Base-by-base conservation (phyloP, 1,140 invertebrate species). In the Euschistus heros region DNA sequence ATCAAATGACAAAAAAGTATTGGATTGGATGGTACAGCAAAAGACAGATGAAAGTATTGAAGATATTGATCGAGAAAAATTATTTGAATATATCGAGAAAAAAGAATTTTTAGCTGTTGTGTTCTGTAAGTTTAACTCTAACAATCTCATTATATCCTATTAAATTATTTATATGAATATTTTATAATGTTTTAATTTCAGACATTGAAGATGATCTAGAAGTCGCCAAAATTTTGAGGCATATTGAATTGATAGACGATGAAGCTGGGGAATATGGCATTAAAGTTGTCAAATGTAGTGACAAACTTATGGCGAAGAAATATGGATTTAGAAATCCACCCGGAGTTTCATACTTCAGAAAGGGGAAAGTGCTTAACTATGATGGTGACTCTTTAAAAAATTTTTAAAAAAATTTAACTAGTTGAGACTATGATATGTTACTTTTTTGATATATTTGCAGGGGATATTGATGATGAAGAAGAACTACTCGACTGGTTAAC, bases 401-500 rank as follows among this genome's bases (percentile, higher is more conserved):
- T 18, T 59, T 27, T 10, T 59, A 33, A 22, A 59, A 5, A 27
- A 15, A 4, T 27, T 0, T 27, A 27, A 22, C 14, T 27, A 24
- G 18, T 50, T 50, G 5, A 18, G 20, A 50, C 10, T 2, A 18
- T 37, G 2, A 44, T 44, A 1, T 22, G 5, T 20, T 50, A 50
- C n/a, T 50, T 18, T 6, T 37, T 4, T 37, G 6, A 10, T 46
- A 20, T 62, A 6, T 62, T 69, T 69, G 27, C 67, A 81, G 80
- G 80, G 22, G 91, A 95, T 70, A 87, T 94, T 54, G 90, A 93
- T 69, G 91, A 95, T 72, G 92, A 95, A 73, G 92, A 95, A 75
- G 92, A 95, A 76, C 83, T 97, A 26, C 78, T 96, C 8, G 92
- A 96, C 74, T 96, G 92, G 92, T 74, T 97, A 13, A 95, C 92